These are phyloP conservation scores for Vulpes lagopus DNA, from an alignment of 2,113 vertebrate species.

Conservation along the genomic window DNA sequence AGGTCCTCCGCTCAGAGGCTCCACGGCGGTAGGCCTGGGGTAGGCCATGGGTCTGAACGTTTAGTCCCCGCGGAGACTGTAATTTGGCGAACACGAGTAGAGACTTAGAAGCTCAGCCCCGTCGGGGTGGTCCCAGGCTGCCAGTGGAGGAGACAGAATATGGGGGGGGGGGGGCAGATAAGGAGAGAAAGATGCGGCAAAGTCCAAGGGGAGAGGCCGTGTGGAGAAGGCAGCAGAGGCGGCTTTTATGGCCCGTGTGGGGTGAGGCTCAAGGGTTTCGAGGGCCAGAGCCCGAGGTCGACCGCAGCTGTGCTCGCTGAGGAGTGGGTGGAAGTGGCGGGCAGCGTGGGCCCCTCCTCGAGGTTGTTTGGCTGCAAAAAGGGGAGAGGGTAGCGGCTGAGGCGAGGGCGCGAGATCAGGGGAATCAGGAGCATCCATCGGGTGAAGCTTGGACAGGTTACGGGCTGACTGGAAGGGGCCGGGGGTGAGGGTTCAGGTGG, in stretches of 20 bases:
- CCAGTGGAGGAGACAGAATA: background rate
- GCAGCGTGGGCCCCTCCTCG: background rate
- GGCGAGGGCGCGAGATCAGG: fast-evolving
- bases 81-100: background rate
- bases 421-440: background rate
- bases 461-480: background rate
- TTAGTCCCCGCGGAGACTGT: background rate
- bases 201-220: background rate
- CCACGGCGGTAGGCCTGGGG: background rate
- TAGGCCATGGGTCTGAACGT: background rate
- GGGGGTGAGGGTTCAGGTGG: background rate
- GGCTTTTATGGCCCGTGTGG: background rate
- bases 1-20: background rate
- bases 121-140: background rate
- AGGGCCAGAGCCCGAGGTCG: background rate
- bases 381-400: background rate
- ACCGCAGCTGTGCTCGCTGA: background rate
- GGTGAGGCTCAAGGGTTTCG: background rate
- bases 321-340: background rate
- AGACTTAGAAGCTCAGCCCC: background rate
- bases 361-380: background rate
- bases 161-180: background rate
- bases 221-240: background rate
- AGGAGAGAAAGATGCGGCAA: background rate
- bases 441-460: background rate